Percentiles rank a stretch among this genome's conserved stretches.
Conservation (phyloP, 2,113 vertebrate species). For the Xenopus borealis region DNA sequence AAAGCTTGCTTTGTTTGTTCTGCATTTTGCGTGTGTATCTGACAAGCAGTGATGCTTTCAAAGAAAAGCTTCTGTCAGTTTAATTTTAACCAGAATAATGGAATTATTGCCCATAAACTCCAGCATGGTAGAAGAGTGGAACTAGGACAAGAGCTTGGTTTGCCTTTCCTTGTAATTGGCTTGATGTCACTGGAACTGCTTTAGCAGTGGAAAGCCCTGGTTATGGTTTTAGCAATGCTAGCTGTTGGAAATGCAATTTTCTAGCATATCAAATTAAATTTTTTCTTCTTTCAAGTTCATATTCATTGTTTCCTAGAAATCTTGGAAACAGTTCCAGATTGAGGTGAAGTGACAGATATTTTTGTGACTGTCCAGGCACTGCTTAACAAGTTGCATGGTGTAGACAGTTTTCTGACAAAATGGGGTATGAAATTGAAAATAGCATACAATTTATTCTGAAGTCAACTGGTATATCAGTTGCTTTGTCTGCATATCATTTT, state of each 20-base stretch:
- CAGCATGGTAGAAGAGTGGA: neutral
- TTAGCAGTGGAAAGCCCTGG: neutral
- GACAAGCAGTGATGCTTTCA: neutral
- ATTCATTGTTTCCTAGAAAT: too few relatives aligned
- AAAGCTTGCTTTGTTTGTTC: neutral
- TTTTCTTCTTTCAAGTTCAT: too few relatives aligned
- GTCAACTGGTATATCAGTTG: too few relatives aligned
- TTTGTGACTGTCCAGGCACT: too few relatives aligned
- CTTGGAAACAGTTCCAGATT: too few relatives aligned
- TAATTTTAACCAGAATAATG: neutral
- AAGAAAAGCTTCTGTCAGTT: constrained; percentile 3
- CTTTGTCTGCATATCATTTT: too few relatives aligned
- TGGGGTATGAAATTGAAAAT: too few relatives aligned
- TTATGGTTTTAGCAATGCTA: neutral
- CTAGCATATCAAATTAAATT: too few relatives aligned
- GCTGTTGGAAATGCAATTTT: neutral
- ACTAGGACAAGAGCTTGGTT: neutral
- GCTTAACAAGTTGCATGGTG: too few relatives aligned
- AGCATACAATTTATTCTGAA: too few relatives aligned
- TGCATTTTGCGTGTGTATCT: neutral
- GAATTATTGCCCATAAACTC: neutral
- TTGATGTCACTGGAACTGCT: neutral
- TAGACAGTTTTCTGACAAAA: too few relatives aligned
- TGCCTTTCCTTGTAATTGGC: neutral
- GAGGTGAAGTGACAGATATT: too few relatives aligned